Evolutionary conservation across 2,888 invertebrate species (phyloP).

Genomic region (Leptothorax acervorum): DNA sequence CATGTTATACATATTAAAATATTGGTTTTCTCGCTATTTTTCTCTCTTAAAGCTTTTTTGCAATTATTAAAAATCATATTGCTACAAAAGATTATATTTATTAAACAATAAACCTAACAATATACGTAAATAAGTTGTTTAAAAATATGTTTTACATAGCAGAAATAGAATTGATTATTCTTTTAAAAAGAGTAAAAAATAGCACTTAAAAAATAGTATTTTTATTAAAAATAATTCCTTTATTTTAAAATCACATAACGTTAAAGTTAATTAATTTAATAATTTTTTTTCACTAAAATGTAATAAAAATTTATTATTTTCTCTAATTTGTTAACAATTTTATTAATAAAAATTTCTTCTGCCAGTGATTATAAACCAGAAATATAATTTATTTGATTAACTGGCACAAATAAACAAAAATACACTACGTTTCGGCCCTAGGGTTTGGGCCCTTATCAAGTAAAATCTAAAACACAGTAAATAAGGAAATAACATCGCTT

Average conservation of each 20-base stretch:
- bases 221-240: background rate
- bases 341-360: background rate
- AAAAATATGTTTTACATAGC: background rate
- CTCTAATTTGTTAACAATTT: background rate
- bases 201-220: background rate
- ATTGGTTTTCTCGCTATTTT: background rate
- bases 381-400: no score
- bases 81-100: background rate
- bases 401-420: no score
- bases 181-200: background rate
- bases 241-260: background rate
- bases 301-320: background rate
- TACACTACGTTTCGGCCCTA: no score
- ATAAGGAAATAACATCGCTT: no score
- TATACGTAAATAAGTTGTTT: background rate
- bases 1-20: constrained; percentile 2
- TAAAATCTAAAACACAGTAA: no score
- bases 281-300: background rate
- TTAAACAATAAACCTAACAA: background rate
- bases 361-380: no score
- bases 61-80: background rate
- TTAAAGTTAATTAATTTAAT: background rate
- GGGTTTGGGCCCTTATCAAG: no score
- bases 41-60: background rate
- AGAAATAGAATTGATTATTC: background rate